Conservation (phyloP, 2,888 invertebrate species). For the Dicycla oo region DNA sequence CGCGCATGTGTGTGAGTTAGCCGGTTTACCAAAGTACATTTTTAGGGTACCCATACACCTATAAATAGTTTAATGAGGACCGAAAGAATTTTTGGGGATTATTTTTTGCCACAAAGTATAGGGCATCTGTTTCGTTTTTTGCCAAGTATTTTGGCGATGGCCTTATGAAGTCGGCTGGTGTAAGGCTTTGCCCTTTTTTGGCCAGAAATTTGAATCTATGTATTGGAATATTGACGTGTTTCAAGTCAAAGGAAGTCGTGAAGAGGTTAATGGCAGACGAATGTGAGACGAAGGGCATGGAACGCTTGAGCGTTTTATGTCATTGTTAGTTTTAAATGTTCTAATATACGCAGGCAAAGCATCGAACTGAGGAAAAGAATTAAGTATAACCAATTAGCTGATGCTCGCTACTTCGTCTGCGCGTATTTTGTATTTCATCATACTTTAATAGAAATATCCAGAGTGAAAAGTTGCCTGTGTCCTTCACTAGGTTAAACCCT, state of each 20-base stretch:
- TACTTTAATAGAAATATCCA: no score
- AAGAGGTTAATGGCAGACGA: conserved; percentile 18
- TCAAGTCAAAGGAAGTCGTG: conserved; percentile 35
- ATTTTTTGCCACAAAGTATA: conserved; percentile 51
- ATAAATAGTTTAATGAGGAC: conserved; percentile 78
- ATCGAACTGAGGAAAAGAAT: not conserved
- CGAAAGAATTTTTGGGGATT: conserved; percentile 70
- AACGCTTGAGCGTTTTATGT: not conserved
- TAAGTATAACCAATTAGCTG: no score
- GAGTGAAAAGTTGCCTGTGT: no score
- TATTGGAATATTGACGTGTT: conserved; percentile 31
- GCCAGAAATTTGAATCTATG: conserved; percentile 51
- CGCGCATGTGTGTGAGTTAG: conserved; percentile 71
- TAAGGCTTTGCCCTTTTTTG: conserved; percentile 46
- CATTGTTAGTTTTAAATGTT: conserved; percentile 14
- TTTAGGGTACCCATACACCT: conserved; percentile 82
- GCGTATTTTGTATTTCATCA: no score
- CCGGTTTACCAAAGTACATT: conserved; percentile 84
- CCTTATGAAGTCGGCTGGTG: conserved; percentile 18
- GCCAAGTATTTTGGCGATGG: conserved; percentile 40
- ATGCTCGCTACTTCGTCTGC: no score
- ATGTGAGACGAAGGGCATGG: not conserved
- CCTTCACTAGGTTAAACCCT: no score
- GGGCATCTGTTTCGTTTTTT: conserved; percentile 54
- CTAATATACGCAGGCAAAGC: not conserved